Base-by-base conservation (phyloP, 2,797 vertebrate genomes). In the Acridotheres tristis region DNA sequence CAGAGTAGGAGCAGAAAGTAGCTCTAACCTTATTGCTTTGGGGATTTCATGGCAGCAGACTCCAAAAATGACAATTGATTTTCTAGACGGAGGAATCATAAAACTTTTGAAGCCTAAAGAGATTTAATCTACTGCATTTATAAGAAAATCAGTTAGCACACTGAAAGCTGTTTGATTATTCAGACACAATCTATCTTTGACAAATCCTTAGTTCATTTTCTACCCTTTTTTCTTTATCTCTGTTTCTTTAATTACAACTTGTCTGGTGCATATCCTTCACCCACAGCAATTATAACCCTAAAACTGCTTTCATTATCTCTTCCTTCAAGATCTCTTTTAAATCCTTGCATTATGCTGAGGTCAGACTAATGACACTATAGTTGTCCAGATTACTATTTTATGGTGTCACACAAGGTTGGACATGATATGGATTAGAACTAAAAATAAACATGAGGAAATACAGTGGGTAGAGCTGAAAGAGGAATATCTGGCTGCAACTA, bases 211-310 rank as follows among this genome's bases (percentile, higher is more conserved):
- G 53, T 47, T 92, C 45, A 50, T 87, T 91, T 93, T 74, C 65
- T 20, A 50, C 22, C 22, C 53, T 74, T 83, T 92, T 89, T 92
- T 79, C 95, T 89, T 85, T 95, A 95, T 94, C 78, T 87, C 81
- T 50, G 15, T 87, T 94, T 92, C 91, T 94, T 93, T 95, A 95
- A 96, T 94, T 95, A 89, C 82, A 93, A 48, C 84, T 90, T 81
- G 47, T 87, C 90, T 90, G 43, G 66, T 66, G 36, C 80, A 57
- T 63, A 93, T 92, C 89, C 78, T 83, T 94, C 85, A 82, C 82
- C 81, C 72, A 73, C 57, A 93, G 87, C 72, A 92, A 89, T 92
- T 96, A 80, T 10, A 87, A 74, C 65, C 17, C 82, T 65, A 1
- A 77, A 93, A 89, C 26, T 40, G 47, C 72, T 78, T 85, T 93